Evolutionary conservation across 92 coral and sea anemone genomes (phyloP).

Genomic region (Virgularia gustaviana): DNA sequence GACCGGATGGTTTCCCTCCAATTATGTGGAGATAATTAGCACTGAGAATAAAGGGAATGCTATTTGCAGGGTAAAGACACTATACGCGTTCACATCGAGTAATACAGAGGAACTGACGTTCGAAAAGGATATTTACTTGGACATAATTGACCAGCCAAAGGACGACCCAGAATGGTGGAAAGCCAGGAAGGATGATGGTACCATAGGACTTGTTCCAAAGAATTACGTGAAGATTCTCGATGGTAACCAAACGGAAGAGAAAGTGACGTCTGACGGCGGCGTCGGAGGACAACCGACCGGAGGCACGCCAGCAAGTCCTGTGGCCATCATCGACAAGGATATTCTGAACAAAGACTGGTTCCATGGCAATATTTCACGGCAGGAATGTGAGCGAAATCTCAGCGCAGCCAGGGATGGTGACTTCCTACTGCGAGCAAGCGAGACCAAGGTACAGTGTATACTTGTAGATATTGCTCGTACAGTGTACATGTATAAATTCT

Average conservation of each 20-base stretch:
- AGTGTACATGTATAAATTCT: no score
- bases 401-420: slow-evolving; percentile 75
- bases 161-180: slow-evolving; percentile 99
- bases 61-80: slow-evolving; percentile 68
- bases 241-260: slow-evolving; percentile 35
- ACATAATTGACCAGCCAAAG: slow-evolving; percentile 78
- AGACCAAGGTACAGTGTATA: slow-evolving; percentile 95
- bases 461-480: neutral
- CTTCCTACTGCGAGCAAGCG: slow-evolving; percentile 86
- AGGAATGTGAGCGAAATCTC: slow-evolving; percentile 69
- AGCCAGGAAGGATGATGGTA: slow-evolving; percentile 82
- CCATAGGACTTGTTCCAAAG: slow-evolving; percentile 81
- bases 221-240: slow-evolving; percentile 79
- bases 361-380: slow-evolving; percentile 88
- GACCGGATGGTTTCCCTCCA: slow-evolving; percentile 95
- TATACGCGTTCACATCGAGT: slow-evolving; percentile 75
- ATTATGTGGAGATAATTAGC: slow-evolving; percentile 60
- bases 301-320: slow-evolving; percentile 20
- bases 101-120: slow-evolving; percentile 79
- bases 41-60: slow-evolving; percentile 44
- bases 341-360: slow-evolving; percentile 72
- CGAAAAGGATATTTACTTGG: slow-evolving; percentile 76
- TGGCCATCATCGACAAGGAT: slow-evolving; percentile 42
- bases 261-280: slow-evolving; percentile 2
- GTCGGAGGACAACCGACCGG: slow-evolving; percentile 9